Evolutionary conservation across 2,888 invertebrate genomes (phyloP), one percentile per base, ranked within the genome.

Genomic region (Drosophila silvestris): DNA sequence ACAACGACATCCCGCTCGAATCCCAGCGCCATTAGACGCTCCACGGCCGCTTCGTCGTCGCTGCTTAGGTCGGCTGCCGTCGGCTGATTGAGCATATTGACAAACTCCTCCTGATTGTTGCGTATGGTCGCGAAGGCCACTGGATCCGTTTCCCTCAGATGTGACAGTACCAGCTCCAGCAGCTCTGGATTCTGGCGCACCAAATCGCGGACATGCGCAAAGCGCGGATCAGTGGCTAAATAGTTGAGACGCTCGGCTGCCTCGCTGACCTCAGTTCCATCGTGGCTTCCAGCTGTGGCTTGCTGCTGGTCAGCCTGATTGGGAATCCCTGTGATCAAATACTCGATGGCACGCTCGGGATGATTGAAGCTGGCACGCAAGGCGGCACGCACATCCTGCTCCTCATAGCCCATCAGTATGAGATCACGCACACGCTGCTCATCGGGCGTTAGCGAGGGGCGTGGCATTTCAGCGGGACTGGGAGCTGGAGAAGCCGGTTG

Each of bases 311-410:
- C 16, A 44, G 59, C 53, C 73, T 52, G 16, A 32, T 44, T 59
- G 2, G 97, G 97, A 84, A 97, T 97, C 62, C 97, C 98, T 76
- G 96, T 97, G 89, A 99, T 95, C 77, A 99, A 95, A 94, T 99
- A 99, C 94, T 99, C 99, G 37, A 99, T 99, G 72, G 99, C 99
- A 93, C 99, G 95, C 93, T 99, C 99, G 22, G 99, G 97, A 94
- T 99, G 99, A 94, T 98, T 99, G 93, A 97, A 99, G 91, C 98
- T 98, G 22, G 99, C 99, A 77, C 97, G 95, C 63, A 99, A 94
- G 1, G 99, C 99, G 90, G 96, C 96, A 91, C 98, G 97, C 10
- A 98, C 98, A 93, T 96, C 94, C 35, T 92, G 94, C 85, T 96
- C 95, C 74, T 95, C 96, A 93, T 98, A 99, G 22, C 99, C 99